phyloP scores from a whole-genome alignment of 2,888 invertebrate species.

The Eudemis profundana region DNA sequence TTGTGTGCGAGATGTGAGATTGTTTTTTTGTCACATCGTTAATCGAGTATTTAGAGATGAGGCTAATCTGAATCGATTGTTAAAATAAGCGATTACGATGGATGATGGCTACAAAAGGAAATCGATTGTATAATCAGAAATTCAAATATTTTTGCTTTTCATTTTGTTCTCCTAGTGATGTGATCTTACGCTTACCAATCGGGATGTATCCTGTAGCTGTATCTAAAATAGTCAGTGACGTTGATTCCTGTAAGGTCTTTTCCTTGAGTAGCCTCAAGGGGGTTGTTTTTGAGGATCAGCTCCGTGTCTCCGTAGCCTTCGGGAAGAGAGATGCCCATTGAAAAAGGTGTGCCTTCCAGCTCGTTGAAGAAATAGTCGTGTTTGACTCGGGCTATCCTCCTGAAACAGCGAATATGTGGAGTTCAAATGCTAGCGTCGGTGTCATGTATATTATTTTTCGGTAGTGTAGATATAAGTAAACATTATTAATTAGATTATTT shows the following conservation, averaged over 20 bases:
- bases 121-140: too few relatives aligned
- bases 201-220: conserved; percentile 93
- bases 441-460: too few relatives aligned
- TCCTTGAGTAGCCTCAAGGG: conserved; percentile 88
- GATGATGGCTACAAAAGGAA: too few relatives aligned
- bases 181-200: conserved; percentile 87
- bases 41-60: too few relatives aligned
- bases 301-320: conserved; percentile 91
- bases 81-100: too few relatives aligned
- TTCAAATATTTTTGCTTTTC: not conserved
- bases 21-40: too few relatives aligned
- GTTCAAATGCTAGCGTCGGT: not conserved
- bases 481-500: too few relatives aligned
- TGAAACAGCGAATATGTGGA: conserved; percentile 49
- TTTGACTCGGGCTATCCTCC: conserved; percentile 90
- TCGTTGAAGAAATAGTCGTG: conserved; percentile 94
- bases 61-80: too few relatives aligned
- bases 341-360: conserved; percentile 93
- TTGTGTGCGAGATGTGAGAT: too few relatives aligned
- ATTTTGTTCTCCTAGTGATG: not conserved
- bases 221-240: conserved; percentile 90
- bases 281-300: conserved; percentile 91
- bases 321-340: conserved; percentile 93
- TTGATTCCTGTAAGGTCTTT: conserved; percentile 88
- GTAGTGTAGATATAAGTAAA: too few relatives aligned